A percentile compares a stretch with the other conserved stretches of the same genome.
phyloP scores from a whole-genome alignment of 2,797 vertebrate genomes.

The Choloepus didactylus region DNA sequence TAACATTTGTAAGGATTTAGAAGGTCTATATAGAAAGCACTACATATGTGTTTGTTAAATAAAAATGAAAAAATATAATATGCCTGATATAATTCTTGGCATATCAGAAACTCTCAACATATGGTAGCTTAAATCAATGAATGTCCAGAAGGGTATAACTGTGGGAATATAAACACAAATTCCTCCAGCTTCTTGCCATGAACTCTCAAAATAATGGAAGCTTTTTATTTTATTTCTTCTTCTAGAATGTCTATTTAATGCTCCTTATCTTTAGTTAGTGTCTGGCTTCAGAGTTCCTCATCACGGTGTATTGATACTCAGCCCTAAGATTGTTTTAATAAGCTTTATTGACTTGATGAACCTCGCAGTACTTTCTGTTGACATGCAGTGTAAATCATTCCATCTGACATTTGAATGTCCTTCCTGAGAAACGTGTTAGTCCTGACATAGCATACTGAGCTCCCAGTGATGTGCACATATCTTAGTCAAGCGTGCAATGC shows the following conservation, averaged over 20 bases:
- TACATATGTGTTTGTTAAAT: background rate
- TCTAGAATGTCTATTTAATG: conserved; percentile 65
- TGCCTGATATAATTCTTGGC: background rate
- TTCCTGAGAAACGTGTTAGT: conserved; percentile 66
- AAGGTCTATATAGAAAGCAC: background rate
- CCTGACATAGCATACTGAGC: conserved; percentile 22
- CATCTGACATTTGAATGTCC: conserved; percentile 83
- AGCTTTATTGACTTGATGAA: conserved; percentile 77
- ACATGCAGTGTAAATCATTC: conserved; percentile 73
- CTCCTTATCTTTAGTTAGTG: conserved; percentile 61
- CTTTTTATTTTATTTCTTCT: conserved; percentile 62
- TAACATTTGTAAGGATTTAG: background rate
- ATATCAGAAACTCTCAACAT: background rate
- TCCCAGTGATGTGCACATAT: background rate
- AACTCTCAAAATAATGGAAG: conserved; percentile 59
- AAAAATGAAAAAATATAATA: background rate
- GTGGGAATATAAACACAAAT: background rate
- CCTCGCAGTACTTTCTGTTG: conserved; percentile 78
- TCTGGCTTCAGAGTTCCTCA: conserved; percentile 60
- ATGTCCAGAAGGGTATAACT: conserved; percentile 25
- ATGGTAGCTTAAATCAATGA: background rate
- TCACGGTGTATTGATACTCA: conserved; percentile 44
- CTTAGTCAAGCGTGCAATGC: background rate
- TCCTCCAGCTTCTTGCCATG: conserved; percentile 13
- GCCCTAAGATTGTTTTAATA: conserved; percentile 70